Base-by-base conservation (phyloP, 2,797 vertebrate genomes). In the Manis pentadactyla region DNA sequence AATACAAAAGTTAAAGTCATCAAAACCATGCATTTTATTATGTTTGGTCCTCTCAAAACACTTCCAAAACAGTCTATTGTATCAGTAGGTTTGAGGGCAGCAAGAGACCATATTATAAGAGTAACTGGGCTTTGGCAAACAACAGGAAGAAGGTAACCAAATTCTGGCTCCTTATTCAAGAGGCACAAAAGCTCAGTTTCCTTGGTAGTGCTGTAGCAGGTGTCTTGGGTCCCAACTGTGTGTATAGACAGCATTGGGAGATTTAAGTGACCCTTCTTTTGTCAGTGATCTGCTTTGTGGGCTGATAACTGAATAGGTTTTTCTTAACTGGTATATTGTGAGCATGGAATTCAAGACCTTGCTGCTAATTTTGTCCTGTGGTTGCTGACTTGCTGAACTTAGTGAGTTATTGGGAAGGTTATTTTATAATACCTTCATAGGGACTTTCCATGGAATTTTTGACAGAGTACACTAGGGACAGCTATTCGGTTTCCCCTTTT, bases 301-400 rank as follows among this genome's bases (percentile, higher is more conserved):
- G 7, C 31, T 69, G 29, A 5, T 71, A 57, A 57, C 46, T 49
- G 34, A 78, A 74, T 31, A 89, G 0, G 0, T 66, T 63, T 89
- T 46, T 66, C 31, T 81, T 74, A 73, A 34, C 46, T 49, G 18
- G 18, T 4, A 21, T 88, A 12, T 53, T 55, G 23, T 85, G 10
- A 75, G 5, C 49, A 12, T n/a, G 8, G 10, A 75, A 84, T 42
- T 87, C 7, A 90, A 77, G 14, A 1, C 21, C 27, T 90, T 94
- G 12, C 34, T 85, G 87, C 34, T 74, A 29, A 64, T 55, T 87
- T 23, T 87, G 23, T 79, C 59, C 79, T 84, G 81, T 84, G 17
- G 11, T 14, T 77, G 15, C 27, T 49, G 17, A 59, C 3, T 29
- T 57, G 27, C 69, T 53, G 42, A 89, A 3, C 46, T 61, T 69